phyloP scores from a whole-genome alignment of 1,140 invertebrate genomes.

The Aphelenchoides avenae region DNA sequence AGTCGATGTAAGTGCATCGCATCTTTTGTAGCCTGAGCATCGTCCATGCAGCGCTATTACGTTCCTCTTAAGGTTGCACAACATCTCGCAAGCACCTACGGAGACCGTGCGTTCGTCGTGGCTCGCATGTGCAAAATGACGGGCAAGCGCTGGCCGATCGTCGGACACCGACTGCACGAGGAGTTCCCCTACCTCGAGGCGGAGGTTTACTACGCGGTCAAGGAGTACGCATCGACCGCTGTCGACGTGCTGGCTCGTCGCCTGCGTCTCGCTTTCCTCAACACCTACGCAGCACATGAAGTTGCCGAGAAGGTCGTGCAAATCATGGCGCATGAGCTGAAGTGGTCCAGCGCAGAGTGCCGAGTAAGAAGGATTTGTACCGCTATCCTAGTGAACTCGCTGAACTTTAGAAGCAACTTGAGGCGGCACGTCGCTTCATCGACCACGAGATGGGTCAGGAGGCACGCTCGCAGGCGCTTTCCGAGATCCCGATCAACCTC shows the following conservation, averaged over 20 bases:
- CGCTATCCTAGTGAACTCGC: neutral
- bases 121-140: constrained; percentile 90
- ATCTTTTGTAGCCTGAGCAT: neutral
- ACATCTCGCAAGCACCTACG: constrained; percentile 91
- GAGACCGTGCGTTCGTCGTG: constrained; percentile 92
- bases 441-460: constrained; percentile 92
- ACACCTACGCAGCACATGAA: constrained; percentile 88
- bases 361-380: constrained; percentile 62
- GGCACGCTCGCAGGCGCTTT: constrained; percentile 77
- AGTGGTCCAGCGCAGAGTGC: constrained; percentile 77
- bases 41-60: constrained; percentile 9
- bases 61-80: constrained; percentile 75
- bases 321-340: constrained; percentile 92
- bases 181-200: constrained; percentile 99
- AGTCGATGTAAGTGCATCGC: constrained; percentile 67
- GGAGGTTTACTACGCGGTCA: constrained; percentile 73
- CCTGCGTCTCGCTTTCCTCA: constrained; percentile 86
- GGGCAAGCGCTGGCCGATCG: constrained; percentile 87
- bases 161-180: constrained; percentile 88
- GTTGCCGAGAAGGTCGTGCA: constrained; percentile 77
- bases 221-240: constrained; percentile 91
- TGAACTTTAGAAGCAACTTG: constrained; percentile 69
- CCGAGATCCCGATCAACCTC: constrained; percentile 84
- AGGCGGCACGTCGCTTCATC: constrained; percentile 76
- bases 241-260: constrained; percentile 92